Base-by-base conservation (phyloP, 2,888 invertebrate genomes). In the Onthophagus sagittarius region DNA sequence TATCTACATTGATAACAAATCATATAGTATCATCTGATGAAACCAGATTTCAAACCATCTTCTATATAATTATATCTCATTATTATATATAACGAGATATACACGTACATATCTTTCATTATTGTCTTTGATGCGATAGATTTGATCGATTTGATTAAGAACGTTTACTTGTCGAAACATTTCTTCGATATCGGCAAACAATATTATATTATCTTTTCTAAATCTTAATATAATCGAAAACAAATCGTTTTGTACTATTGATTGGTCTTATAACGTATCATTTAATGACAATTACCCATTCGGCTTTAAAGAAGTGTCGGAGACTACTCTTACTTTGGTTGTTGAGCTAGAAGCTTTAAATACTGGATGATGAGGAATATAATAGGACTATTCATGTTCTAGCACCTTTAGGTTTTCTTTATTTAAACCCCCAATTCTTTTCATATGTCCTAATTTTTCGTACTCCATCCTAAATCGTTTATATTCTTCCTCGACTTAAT, bases 131-230 rank as follows among this genome's bases (percentile, higher is more conserved):
- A 7, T 7, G 70, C 70, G n/a, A 14, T n/a, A 33, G 53, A 53
- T 39, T 5, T 39, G 5, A 39, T 62, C 11, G 6, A 14, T 15
- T n/a, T 13, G 4, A 7, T 39, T 65, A 23, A 15, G 6, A n/a
- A 77, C 65, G 23, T 31, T 31, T 13, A 77, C 62, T n/a, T 75
- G 76, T 15, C 75, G 14, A 64, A 71, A 77, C 76, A 72, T 75
- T 63, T 76, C 72, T 63, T 64, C 23, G 13, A 77, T 73, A 63
- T 77, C 75, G 0, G 65, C 73, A 9, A 71, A 71, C 15, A 77
- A 73, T n/a, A 71, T 73, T 23, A 72, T 33, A 32, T 70, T 65
- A 15, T 65, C n/a, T n/a, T n/a, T n/a, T n/a, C n/a, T n/a, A n/a
- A n/a, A n/a, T n/a, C n/a, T n/a, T n/a, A n/a, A n/a, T n/a, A n/a